Conservation (phyloP, 2,113 vertebrate species). For the Kryptolebias marmoratus region DNA sequence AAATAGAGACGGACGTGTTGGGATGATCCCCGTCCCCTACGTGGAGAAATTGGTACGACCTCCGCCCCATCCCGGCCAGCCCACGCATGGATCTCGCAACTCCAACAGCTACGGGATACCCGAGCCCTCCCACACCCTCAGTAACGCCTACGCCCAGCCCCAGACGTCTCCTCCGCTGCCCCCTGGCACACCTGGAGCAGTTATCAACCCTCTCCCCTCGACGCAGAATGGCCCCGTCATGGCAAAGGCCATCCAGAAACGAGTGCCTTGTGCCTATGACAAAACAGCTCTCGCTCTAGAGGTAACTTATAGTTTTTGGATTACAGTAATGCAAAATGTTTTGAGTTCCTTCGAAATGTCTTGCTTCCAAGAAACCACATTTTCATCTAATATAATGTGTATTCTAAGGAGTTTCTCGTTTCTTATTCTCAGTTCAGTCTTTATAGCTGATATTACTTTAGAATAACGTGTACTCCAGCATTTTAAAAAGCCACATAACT, state of each 20-base stretch:
- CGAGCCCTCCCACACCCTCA: slow-evolving; percentile 89
- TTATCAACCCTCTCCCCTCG: slow-evolving; percentile 88
- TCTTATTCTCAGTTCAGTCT: too few relatives aligned
- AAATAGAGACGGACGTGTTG: slow-evolving; percentile 93
- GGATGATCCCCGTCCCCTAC: slow-evolving; percentile 98
- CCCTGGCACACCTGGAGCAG: slow-evolving; percentile 85
- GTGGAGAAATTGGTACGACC: slow-evolving; percentile 93
- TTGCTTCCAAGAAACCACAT: too few relatives aligned
- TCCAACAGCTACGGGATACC: slow-evolving; percentile 97
- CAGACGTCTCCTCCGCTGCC: slow-evolving; percentile 88
- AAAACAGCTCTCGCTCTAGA: slow-evolving; percentile 96
- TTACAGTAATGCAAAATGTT: too few relatives aligned
- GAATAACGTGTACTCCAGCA: too few relatives aligned
- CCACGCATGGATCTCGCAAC: slow-evolving; percentile 89
- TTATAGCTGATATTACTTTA: too few relatives aligned
- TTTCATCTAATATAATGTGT: too few relatives aligned
- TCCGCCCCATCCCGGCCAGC: slow-evolving; percentile 76
- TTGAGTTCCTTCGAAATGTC: too few relatives aligned
- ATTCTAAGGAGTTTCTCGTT: too few relatives aligned
- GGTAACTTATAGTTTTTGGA: slow-evolving; percentile 77
- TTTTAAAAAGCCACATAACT: too few relatives aligned
- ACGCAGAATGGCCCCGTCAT: slow-evolving; percentile 96
- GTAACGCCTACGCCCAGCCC: slow-evolving; percentile 96
- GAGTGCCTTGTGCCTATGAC: slow-evolving; percentile 98
- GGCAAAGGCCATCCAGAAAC: slow-evolving; percentile 97